Conservation (phyloP, 2,797 vertebrate genomes). For the Dicrostonyx torquatus region DNA sequence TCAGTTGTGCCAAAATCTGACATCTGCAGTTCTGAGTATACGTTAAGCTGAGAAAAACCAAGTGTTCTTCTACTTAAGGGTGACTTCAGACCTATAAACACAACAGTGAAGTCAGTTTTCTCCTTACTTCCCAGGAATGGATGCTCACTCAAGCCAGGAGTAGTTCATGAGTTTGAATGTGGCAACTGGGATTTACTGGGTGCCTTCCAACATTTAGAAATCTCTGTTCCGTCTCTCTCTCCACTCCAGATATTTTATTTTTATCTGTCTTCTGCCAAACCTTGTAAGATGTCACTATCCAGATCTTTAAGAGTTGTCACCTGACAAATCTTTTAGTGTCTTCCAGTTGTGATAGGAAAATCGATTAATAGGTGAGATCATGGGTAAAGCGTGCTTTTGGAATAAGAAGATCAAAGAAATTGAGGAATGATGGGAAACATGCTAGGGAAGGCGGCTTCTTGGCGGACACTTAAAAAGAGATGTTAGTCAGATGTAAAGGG, state of each 20-base stretch:
- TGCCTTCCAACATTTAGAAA: not conserved
- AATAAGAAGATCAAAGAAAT: not conserved
- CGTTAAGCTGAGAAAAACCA: constrained; percentile 68
- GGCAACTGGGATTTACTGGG: not conserved
- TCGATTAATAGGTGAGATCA: not conserved
- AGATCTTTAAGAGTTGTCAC: not conserved
- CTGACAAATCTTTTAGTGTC: not conserved
- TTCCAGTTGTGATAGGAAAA: not conserved
- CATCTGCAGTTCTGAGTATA: constrained; percentile 67
- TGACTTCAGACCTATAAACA: constrained; percentile 67
- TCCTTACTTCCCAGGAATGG: constrained; percentile 55
- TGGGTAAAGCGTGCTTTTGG: not conserved
- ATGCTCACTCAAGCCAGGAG: not conserved
- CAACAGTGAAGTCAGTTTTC: constrained; percentile 56
- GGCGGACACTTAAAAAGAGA: not conserved
- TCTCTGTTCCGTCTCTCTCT: not conserved
- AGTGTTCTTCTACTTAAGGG: constrained; percentile 69
- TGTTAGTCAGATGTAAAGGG: not conserved
- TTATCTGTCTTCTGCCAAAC: not conserved
- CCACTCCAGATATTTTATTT: not conserved
- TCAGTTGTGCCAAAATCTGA: constrained; percentile 50
- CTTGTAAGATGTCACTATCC: not conserved
- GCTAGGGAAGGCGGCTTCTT: not conserved
- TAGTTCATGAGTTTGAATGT: not conserved
- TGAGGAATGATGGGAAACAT: not conserved